These are phyloP conservation scores for Ariolimax columbianus DNA, from an alignment of 2,888 invertebrate species.

Conservation along the genomic window DNA sequence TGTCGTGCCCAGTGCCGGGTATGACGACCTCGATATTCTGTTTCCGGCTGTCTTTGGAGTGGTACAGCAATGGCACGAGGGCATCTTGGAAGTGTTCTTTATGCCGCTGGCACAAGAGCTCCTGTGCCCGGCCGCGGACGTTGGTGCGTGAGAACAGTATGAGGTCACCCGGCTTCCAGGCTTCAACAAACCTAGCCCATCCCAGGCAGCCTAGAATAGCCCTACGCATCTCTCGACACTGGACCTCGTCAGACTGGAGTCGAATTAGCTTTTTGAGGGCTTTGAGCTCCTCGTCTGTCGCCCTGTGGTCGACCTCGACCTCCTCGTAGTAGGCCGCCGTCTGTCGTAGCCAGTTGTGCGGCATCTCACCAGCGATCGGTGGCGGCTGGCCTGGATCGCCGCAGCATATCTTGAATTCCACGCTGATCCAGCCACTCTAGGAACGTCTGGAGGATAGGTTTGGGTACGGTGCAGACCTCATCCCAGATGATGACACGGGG, in stretches of 20 bases:
- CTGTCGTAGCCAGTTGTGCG: constrained; percentile 14
- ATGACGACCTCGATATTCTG: constrained; percentile 4
- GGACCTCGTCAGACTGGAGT: neutral
- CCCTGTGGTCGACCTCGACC: constrained; percentile 2
- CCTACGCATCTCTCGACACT: constrained; percentile 16
- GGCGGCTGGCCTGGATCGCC: constrained; percentile 12
- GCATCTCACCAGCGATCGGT: constrained; percentile 16
- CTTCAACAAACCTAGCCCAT: constrained; percentile 9
- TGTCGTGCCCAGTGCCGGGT: neutral
- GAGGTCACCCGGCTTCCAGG: constrained; percentile 8
- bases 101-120: constrained; percentile 5
- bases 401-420: constrained; percentile 15
- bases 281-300: neutral
- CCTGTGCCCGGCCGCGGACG: constrained; percentile 12
- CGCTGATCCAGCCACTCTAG: neutral
- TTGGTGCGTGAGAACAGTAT: neutral
- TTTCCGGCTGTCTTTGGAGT: constrained; percentile 9
- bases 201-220: neutral
- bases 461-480: constrained; percentile 19
- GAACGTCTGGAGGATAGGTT: constrained; percentile 23
- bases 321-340: neutral
- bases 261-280: constrained; percentile 26
- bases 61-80: neutral
- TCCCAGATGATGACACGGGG: constrained; percentile 10
- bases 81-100: constrained; percentile 1